Evolutionary conservation across 2,113 vertebrate species (phyloP), one percentile per base, ranked within the genome.

Genomic region (Octodon degus): DNA sequence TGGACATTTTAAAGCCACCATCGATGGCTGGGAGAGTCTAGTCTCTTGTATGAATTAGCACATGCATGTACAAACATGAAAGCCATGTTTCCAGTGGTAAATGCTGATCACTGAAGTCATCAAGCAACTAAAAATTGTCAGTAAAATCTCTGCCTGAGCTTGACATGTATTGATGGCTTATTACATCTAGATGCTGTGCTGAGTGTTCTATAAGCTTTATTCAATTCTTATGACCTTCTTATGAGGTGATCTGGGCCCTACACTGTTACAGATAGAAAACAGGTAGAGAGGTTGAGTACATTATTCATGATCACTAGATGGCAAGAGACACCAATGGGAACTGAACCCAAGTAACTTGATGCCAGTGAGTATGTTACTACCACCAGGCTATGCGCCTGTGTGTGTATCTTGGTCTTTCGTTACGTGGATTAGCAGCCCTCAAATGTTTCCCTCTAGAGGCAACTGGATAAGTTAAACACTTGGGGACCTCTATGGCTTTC

Each of bases 131-230:
- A 63, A 11, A 86, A 86, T 27, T 22, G 80, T 40, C 32, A 67
- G 25, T 58, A 63, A 92, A 85, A 60, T 62, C 77, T 60, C 95
- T 20, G 37, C 63, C 47, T 55, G 85, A 86, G 74, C 55, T 65
- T 77, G 84, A 55, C 47, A 19, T 92, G 67, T 93, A 95, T 76
- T 60, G 40, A 88, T 40, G 60, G n/a, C 25, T 72, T 85, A 76
- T 53, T 65, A 80, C 62, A 24, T 86, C 32, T 93, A 83, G 85
- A 88, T 7, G 30, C 63, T 70, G 72, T 85, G 47, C 37, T 76
- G 92, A 60, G 65, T 74, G 76, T 77, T 94, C 88, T 88, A 19
- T 89, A 68, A 47, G 27, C 86, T 90, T 83, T 89, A 53, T 82
- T 96, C 79, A 86, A 88, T 84, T 77, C 53, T 84, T 68, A 88